Conservation (phyloP, 2,113 vertebrate species). For the Xenus cinereus region DNA sequence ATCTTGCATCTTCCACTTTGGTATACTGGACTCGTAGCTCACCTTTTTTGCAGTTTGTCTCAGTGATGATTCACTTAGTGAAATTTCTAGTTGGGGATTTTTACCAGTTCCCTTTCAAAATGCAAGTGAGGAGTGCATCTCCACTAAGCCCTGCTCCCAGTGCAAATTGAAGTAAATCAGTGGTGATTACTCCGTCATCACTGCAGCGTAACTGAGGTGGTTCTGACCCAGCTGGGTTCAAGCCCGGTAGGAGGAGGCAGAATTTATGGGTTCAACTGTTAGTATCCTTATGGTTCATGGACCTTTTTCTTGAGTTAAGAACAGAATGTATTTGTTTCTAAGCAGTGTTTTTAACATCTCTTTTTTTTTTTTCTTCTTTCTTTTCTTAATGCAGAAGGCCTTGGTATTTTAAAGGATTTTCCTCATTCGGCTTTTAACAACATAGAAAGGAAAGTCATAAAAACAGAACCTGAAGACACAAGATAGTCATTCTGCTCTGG, state of each 20-base stretch:
- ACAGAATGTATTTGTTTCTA: background rate
- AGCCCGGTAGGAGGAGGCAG: background rate
- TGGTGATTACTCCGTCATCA: background rate
- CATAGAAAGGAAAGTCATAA: slow-evolving; percentile 90
- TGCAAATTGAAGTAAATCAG: background rate
- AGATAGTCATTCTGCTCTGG: slow-evolving; percentile 86
- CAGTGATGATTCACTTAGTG: background rate
- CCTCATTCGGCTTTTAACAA: slow-evolving; percentile 84
- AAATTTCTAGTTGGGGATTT: background rate
- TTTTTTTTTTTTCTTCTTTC: background rate
- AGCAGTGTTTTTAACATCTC: background rate
- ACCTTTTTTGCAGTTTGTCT: background rate
- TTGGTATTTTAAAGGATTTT: slow-evolving; percentile 85
- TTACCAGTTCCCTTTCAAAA: background rate
- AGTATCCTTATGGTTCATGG: background rate
- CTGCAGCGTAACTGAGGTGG: background rate
- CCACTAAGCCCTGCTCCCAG: background rate
- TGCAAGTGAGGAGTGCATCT: background rate
- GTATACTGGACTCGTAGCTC: background rate
- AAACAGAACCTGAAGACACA: slow-evolving; percentile 95
- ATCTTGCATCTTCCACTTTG: background rate
- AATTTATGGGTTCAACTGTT: background rate
- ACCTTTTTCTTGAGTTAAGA: background rate
- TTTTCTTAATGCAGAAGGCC: slow-evolving; percentile 78
- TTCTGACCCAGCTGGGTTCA: background rate